These are phyloP conservation scores for Huso huso DNA, from an alignment of 2,797 vertebrate species.

Conservation along the genomic window DNA sequence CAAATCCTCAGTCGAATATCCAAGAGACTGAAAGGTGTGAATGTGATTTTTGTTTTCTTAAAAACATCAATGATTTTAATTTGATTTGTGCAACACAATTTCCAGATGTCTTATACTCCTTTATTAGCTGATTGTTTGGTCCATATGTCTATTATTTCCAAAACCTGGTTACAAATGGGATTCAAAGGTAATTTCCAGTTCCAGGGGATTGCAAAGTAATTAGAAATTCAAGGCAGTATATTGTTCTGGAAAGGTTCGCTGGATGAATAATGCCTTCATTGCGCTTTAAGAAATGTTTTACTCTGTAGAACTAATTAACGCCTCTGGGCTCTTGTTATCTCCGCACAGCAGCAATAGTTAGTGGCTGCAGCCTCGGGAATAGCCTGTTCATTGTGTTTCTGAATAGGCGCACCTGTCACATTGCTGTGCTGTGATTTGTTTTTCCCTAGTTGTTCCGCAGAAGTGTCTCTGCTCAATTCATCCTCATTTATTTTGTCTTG, in stretches of 20 bases:
- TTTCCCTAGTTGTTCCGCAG: too few species aligned
- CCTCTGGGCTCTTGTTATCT: background rate
- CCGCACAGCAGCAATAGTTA: background rate
- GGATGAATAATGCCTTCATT: conserved; percentile 1
- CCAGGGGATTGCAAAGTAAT: background rate
- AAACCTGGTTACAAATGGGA: background rate
- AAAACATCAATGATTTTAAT: background rate
- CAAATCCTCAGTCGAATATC: too few species aligned
- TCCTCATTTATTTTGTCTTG: too few species aligned
- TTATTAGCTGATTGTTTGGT: background rate
- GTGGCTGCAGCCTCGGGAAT: background rate
- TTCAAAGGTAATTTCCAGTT: background rate
- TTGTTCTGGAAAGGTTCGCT: background rate
- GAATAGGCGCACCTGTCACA: too few species aligned
- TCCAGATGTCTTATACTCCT: background rate
- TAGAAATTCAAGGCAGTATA: background rate
- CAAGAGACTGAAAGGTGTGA: background rate
- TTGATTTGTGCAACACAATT: background rate
- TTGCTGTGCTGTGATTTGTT: too few species aligned
- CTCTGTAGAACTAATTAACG: conserved; percentile 1
- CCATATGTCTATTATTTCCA: background rate
- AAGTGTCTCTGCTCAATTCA: too few species aligned
- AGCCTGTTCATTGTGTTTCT: too few species aligned
- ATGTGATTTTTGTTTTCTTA: background rate
- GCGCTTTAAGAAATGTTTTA: background rate